Percentiles rank a stretch among this genome's conserved stretches.
These are phyloP conservation scores for Psammodynastes pulverulentus DNA, from an alignment of 2,113 vertebrate species.

Conservation along the genomic window DNA sequence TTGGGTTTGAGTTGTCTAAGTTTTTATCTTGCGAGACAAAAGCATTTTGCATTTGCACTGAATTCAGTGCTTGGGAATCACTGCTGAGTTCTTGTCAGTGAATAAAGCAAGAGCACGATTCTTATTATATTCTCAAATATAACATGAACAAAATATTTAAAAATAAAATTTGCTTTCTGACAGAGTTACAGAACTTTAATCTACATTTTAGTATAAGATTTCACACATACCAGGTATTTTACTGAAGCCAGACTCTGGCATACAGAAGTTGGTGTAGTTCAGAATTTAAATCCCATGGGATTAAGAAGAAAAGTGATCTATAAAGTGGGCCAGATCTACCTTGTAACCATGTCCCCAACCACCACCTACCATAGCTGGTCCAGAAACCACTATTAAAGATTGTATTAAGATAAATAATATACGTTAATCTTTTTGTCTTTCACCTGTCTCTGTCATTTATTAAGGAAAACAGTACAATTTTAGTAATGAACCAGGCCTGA, in stretches of 20 bases:
- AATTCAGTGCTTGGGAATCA: not conserved
- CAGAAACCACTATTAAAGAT: not conserved
- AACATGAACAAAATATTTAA: constrained; percentile 40
- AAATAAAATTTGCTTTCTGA: not conserved
- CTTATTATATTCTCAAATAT: constrained; percentile 10
- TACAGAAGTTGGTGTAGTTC: not conserved
- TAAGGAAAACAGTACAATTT: not conserved
- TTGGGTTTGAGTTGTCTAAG: not conserved
- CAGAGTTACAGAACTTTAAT: constrained; percentile 1
- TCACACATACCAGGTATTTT: constrained; percentile 10
- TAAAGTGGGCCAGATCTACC: not conserved
- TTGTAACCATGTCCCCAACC: not conserved
- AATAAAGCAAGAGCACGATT: not conserved
- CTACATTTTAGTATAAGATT: not conserved
- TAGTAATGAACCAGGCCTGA: not conserved
- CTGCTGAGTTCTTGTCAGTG: not conserved
- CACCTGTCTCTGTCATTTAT: not conserved
- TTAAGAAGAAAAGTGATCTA: not conserved
- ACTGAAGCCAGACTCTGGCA: not conserved
- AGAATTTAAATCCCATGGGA: not conserved
- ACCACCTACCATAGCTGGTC: not conserved
- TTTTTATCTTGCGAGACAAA: not conserved
- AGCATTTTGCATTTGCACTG: not conserved
- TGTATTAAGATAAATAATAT: not conserved
- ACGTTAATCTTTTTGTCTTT: not conserved